phyloP scores from a whole-genome alignment of 2,888 invertebrate genomes.

The Tenthredo distinguenda region DNA sequence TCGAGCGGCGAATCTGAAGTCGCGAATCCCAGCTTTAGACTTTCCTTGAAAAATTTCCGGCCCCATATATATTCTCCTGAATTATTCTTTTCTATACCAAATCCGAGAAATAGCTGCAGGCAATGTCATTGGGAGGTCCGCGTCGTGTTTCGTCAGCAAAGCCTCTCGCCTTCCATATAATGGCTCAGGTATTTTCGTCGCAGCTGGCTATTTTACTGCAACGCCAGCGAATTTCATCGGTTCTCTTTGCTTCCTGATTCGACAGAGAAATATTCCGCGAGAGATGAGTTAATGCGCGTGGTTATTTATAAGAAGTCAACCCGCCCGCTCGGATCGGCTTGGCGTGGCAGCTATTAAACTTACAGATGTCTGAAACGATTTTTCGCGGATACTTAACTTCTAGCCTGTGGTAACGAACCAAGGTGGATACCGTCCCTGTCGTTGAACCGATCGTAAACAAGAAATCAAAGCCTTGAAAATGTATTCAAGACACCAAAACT shows the following conservation, averaged over 20 bases:
- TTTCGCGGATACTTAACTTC: conserved; percentile 25
- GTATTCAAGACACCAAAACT: neutral
- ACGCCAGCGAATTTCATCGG: conserved; percentile 29
- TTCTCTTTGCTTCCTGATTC: conserved; percentile 26
- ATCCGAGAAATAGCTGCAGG: neutral
- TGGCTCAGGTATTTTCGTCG: conserved; percentile 24
- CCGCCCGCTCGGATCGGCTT: neutral
- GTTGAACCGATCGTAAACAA: conserved; percentile 21
- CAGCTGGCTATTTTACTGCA: conserved; percentile 14
- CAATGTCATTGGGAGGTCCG: neutral
- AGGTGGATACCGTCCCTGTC: conserved; percentile 1
- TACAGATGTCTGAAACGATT: neutral
- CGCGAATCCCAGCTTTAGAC: no score
- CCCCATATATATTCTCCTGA: neutral
- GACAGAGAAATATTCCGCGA: conserved; percentile 21
- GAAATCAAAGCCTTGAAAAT: conserved; percentile 20
- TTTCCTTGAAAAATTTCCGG: neutral
- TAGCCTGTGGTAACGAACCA: neutral
- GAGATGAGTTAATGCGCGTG: neutral
- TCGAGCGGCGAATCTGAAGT: no score
- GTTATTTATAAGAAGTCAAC: conserved; percentile 30
- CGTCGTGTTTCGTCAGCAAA: neutral
- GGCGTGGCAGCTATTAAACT: neutral
- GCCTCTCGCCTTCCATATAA: neutral
- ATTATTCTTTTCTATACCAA: neutral